Evolutionary conservation across 2,888 invertebrate species (phyloP).

Genomic region (Acrocera orbiculus): DNA sequence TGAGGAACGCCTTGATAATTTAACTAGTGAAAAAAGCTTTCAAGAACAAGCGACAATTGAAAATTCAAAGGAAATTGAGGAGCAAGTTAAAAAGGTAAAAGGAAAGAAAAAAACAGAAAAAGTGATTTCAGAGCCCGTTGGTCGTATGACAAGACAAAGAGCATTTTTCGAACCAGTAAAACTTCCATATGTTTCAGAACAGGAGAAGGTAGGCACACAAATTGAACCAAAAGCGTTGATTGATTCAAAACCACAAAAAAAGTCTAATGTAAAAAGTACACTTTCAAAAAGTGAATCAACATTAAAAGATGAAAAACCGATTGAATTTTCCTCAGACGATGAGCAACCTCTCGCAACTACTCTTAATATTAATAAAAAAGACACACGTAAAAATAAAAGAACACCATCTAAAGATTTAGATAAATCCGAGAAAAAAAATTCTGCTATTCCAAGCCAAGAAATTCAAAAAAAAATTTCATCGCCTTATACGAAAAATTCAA

Average conservation of each 20-base stretch:
- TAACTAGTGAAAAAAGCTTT: constrained; percentile 23
- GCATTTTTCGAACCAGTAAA: constrained; percentile 30
- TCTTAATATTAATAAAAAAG: too few relatives aligned
- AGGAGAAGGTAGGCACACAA: constrained; percentile 15
- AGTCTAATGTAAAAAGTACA: constrained; percentile 11
- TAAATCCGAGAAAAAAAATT: constrained; percentile 9
- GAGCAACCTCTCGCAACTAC: constrained; percentile 34
- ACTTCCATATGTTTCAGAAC: constrained; percentile 14
- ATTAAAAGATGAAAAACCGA: constrained; percentile 4
- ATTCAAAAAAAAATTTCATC: too few relatives aligned
- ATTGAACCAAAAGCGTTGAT: constrained; percentile 11
- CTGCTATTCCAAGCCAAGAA: constrained; percentile 1
- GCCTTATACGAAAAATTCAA: too few relatives aligned
- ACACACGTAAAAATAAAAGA: too few relatives aligned
- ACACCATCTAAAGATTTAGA: constrained; percentile 7
- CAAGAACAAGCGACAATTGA: constrained; percentile 1
- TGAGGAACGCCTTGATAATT: constrained; percentile 29
- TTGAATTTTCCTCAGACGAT: constrained; percentile 37
- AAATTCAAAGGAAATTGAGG: constrained; percentile 1
- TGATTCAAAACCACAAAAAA: constrained; percentile 10
- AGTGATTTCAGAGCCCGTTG: constrained; percentile 22
- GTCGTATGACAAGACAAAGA: constrained; percentile 27
- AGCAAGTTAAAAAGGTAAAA: background rate
- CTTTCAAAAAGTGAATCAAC: background rate
- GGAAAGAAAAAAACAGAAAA: constrained; percentile 1